Conservation (phyloP, 2,797 vertebrate species). For the Hippocampus kuda region DNA sequence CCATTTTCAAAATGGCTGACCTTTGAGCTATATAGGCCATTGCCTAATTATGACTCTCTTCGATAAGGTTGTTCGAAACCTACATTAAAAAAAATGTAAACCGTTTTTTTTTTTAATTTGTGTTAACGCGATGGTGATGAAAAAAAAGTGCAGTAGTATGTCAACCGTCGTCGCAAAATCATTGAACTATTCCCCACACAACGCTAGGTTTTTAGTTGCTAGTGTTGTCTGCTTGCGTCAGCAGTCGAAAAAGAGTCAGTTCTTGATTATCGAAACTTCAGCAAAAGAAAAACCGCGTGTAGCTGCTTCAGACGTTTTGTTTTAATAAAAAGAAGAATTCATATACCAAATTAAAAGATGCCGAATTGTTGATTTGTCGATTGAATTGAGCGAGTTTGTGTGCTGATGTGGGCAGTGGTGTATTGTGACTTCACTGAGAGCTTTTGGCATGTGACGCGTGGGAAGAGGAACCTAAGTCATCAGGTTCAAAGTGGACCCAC, state of each 20-base stretch:
- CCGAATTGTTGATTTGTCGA: not conserved
- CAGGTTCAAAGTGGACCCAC: constrained; percentile 16
- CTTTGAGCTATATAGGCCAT: not conserved
- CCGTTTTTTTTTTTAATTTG: no score
- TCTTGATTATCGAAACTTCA: no score
- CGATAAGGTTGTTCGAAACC: not conserved
- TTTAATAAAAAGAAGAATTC: not conserved
- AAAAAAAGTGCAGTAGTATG: not conserved
- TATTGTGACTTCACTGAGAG: not conserved
- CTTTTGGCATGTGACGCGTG: not conserved
- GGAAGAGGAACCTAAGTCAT: constrained; percentile 22
- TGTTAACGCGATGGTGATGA: no score
- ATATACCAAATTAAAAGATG: not conserved
- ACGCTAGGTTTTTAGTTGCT: no score
- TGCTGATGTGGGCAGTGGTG: not conserved
- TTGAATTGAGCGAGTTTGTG: not conserved
- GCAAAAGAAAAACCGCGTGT: no score
- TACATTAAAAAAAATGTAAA: not conserved
- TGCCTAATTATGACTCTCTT: not conserved
- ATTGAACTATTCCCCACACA: no score
- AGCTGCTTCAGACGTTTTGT: no score
- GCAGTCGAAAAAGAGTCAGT: no score
- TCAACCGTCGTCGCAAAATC: no score
- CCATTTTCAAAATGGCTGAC: not conserved
- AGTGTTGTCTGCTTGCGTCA: no score